Conservation (phyloP, 2,797 vertebrate genomes). For the Sebastiscus albofasciatus region DNA sequence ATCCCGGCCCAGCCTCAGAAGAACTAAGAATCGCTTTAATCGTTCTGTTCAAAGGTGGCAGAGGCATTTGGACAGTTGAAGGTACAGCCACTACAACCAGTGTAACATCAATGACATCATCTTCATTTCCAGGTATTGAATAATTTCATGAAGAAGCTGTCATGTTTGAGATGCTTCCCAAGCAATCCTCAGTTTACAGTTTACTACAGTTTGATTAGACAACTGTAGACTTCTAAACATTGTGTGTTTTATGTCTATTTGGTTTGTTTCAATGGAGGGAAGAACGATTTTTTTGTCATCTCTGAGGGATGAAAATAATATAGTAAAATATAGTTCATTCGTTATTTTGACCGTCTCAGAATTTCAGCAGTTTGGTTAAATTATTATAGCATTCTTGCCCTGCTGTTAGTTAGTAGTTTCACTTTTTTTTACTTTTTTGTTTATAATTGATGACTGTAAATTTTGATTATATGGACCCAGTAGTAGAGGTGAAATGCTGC, state of each 20-base stretch:
- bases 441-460: too few relatives aligned
- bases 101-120: neutral
- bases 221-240: neutral
- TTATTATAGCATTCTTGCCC: too few relatives aligned
- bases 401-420: too few relatives aligned
- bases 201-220: too few relatives aligned
- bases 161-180: neutral
- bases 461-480: too few relatives aligned
- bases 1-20: neutral
- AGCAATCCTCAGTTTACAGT: too few relatives aligned
- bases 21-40: constrained; percentile 8
- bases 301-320: neutral
- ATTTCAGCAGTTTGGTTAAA: too few relatives aligned
- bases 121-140: constrained; percentile 46
- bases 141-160: neutral
- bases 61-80: neutral
- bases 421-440: too few relatives aligned
- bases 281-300: neutral
- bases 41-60: constrained; percentile 45
- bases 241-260: neutral
- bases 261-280: neutral
- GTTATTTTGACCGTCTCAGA: too few relatives aligned
- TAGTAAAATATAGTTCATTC: neutral
- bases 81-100: neutral
- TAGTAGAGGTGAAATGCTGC: too few relatives aligned